Conservation (phyloP, 2,888 invertebrate genomes). For the Stenoptilia bipunctidactyla region DNA sequence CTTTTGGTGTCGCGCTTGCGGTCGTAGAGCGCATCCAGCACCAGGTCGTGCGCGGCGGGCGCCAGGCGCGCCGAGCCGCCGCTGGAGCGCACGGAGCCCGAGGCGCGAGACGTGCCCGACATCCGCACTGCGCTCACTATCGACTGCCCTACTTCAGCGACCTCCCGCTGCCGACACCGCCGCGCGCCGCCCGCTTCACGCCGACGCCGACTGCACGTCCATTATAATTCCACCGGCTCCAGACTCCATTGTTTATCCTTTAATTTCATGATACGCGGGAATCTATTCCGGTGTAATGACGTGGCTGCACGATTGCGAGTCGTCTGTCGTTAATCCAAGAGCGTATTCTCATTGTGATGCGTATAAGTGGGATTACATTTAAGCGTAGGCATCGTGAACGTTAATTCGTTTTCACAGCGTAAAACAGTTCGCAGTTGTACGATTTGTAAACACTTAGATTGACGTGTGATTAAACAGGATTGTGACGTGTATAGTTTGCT, state of each 20-base stretch:
- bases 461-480: slow-evolving; percentile 7
- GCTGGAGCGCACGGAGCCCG: slow-evolving; percentile 54
- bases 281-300: slow-evolving; percentile 66
- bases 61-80: slow-evolving; percentile 51
- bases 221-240: slow-evolving; percentile 58
- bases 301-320: slow-evolving; percentile 47
- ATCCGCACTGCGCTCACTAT: slow-evolving; percentile 52
- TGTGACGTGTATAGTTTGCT: slow-evolving; percentile 27
- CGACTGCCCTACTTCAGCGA: slow-evolving; percentile 63
- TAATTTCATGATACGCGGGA: slow-evolving; percentile 53
- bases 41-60: slow-evolving; percentile 68
- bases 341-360: slow-evolving; percentile 44
- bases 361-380: no score
- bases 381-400: slow-evolving; percentile 4
- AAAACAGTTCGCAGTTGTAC: no score
- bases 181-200: slow-evolving; percentile 32
- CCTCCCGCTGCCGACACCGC: slow-evolving; percentile 55
- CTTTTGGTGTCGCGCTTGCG: slow-evolving; percentile 89
- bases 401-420: background rate
- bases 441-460: background rate
- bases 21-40: slow-evolving; percentile 82
- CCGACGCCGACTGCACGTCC: slow-evolving; percentile 51
- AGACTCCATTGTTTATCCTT: slow-evolving; percentile 68
- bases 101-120: slow-evolving; percentile 65
- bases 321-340: slow-evolving; percentile 45